Conservation (phyloP, 64 coral and sea anemone species). For the Stichodactyla helianthus region DNA sequence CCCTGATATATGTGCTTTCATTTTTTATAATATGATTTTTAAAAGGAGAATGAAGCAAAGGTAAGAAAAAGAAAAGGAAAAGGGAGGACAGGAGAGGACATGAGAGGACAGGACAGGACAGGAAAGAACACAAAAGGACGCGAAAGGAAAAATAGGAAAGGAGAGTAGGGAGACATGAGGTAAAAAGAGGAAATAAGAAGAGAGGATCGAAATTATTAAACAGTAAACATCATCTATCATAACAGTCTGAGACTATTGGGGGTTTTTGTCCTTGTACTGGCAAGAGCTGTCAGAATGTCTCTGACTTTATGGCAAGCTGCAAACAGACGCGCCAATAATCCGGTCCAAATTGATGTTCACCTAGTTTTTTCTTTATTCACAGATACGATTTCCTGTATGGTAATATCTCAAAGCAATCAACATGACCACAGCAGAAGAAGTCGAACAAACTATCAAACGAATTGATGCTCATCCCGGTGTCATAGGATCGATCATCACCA, state of each 20-base stretch:
- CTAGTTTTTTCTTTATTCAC: background rate
- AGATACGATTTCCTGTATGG: background rate
- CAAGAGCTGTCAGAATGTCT: background rate
- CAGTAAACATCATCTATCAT: background rate
- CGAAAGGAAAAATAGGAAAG: background rate
- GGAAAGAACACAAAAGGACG: too few relatives aligned
- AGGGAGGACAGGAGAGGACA: too few relatives aligned
- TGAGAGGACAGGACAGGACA: too few relatives aligned
- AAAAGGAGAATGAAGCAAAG: too few relatives aligned
- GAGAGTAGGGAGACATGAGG: background rate
- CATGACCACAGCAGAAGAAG: conserved; percentile 52
- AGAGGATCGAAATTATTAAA: too few relatives aligned
- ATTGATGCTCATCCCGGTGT: conserved; percentile 78
- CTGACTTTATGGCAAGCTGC: background rate
- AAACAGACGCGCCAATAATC: background rate
- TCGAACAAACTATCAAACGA: conserved; percentile 68
- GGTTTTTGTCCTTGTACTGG: background rate
- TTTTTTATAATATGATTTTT: too few relatives aligned
- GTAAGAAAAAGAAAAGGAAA: too few relatives aligned
- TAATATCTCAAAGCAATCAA: background rate
- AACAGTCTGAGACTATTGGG: background rate
- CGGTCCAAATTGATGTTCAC: background rate
- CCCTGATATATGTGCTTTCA: too few relatives aligned
- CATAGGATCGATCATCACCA: conserved; percentile 55
- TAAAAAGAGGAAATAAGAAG: background rate